Evolutionary conservation across 2,113 vertebrate genomes (phyloP), one percentile per base, ranked within the genome.

Genomic region (Centropristis striata): DNA sequence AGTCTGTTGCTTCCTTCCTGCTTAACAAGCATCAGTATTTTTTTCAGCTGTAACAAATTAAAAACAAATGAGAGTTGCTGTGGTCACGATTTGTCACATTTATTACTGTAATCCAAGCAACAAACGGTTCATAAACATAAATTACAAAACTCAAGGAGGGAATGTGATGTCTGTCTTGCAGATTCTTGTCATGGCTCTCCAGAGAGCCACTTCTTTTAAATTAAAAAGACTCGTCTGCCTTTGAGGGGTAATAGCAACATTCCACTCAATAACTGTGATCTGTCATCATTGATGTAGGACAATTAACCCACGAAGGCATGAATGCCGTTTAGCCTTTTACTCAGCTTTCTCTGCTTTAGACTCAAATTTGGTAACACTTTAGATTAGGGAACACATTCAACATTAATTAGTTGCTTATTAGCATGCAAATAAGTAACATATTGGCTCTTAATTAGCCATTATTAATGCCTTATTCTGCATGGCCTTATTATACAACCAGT

Each of bases 51-150:
- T 41, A 32, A 61, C 39, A 47, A 57, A 78, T 76, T 28, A 20
- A 63, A 73, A 46, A 58, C 2, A 44, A 8, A 55, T 54, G 16
- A 16, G 8, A 58, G 15, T 51, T 66, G 37, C 42, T 12, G 27
- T 36, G 28, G 39, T 69, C 15, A 44, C 16, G 37, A 73, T 70
- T 78, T 83, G 66, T 44, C 66, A 51, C 51, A 42, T 66, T 66
- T 27, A 50, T 67, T 53, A 59, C 23, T 84, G 54, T 41, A 77
- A 78, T 64, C 68, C 16, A 54, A n/a, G 25, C 21, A 59, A 20
- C 14, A 71, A 66, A 68, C 28, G 1, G 55, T 20, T 60, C 21
- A 75, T 57, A 46, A 69, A 81, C 46, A 70, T 27, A 68, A 18
- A 74, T 60, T 25, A 36, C 9, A 42, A 53, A 13, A 20, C 57